Conservation (phyloP, 2,113 vertebrate genomes). For the Larimichthys polyactis region DNA sequence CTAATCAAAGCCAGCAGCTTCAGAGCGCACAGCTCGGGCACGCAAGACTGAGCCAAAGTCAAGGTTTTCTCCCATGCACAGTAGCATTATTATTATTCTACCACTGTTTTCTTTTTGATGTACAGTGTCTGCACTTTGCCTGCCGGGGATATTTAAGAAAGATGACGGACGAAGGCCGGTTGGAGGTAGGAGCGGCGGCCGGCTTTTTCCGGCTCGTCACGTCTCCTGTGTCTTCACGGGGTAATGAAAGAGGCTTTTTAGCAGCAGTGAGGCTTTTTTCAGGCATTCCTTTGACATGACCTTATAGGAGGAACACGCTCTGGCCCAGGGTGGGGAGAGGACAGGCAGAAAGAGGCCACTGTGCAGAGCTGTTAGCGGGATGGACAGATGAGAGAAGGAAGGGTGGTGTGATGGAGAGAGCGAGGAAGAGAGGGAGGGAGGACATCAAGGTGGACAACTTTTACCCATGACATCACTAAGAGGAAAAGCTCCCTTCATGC, state of each 20-base stretch:
- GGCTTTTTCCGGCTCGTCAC: not conserved
- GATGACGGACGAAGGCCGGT: constrained; percentile 1
- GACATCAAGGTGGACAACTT: constrained; percentile 35
- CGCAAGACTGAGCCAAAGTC: not conserved
- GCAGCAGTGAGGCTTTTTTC: constrained; percentile 61
- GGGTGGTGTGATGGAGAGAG: constrained; percentile 25
- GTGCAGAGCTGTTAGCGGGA: constrained; percentile 71
- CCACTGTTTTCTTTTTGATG: constrained; percentile 54
- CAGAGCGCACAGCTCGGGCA: constrained; percentile 12
- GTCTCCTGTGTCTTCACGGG: constrained; percentile 54
- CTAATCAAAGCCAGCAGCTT: constrained; percentile 67
- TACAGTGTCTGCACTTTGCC: constrained; percentile 2
- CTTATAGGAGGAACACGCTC: constrained; percentile 72
- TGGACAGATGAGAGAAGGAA: constrained; percentile 29
- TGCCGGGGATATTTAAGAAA: constrained; percentile 10
- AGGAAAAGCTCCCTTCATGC: constrained; percentile 36
- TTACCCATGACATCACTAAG: constrained; percentile 77
- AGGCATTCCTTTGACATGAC: constrained; percentile 82
- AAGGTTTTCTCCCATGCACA: constrained; percentile 50
- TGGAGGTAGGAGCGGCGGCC: not conserved
- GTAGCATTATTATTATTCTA: constrained; percentile 68
- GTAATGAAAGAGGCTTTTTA: constrained; percentile 80
- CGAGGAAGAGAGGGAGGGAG: constrained; percentile 13
- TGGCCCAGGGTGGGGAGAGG: constrained; percentile 60
- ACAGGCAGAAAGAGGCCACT: constrained; percentile 77